phyloP scores from a whole-genome alignment of 2,797 vertebrate genomes.

The Parauchenoglanis ngamensis region DNA sequence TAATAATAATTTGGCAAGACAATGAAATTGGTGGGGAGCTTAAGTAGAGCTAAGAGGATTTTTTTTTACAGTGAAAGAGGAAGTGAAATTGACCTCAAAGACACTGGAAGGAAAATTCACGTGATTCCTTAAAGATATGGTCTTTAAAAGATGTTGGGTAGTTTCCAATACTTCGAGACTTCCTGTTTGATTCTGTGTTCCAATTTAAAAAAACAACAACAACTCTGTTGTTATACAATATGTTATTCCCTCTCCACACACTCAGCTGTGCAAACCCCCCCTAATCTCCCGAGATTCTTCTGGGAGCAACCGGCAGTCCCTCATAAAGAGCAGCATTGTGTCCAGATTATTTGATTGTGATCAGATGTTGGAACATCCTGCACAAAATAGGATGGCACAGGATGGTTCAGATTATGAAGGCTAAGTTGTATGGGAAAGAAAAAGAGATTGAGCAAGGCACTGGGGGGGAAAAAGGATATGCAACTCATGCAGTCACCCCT shows the following conservation, averaged over 20 bases:
- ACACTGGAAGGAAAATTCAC: constrained; percentile 35
- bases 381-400: constrained; percentile 72
- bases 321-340: constrained; percentile 76
- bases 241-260: constrained; percentile 47
- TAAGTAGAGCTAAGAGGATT: background rate
- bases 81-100: constrained; percentile 49
- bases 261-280: constrained; percentile 63
- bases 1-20: constrained; percentile 3
- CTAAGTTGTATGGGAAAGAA: constrained; percentile 48
- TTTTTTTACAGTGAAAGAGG: constrained; percentile 32
- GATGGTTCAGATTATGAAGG: constrained; percentile 67
- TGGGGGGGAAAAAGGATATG: constrained; percentile 67
- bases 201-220: constrained; percentile 5
- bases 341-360: constrained; percentile 83
- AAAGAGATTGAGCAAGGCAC: constrained; percentile 63
- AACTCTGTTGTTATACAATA: constrained; percentile 58
- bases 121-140: constrained; percentile 38
- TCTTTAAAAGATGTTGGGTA: constrained; percentile 7
- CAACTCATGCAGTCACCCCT: constrained; percentile 86
- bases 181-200: constrained; percentile 25
- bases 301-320: constrained; percentile 72
- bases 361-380: constrained; percentile 78
- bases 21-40: constrained; percentile 7
- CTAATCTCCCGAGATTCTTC: constrained; percentile 74
- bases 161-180: constrained; percentile 35